Conservation (phyloP, 2,113 vertebrate species). For the Carollia perspicillata region DNA sequence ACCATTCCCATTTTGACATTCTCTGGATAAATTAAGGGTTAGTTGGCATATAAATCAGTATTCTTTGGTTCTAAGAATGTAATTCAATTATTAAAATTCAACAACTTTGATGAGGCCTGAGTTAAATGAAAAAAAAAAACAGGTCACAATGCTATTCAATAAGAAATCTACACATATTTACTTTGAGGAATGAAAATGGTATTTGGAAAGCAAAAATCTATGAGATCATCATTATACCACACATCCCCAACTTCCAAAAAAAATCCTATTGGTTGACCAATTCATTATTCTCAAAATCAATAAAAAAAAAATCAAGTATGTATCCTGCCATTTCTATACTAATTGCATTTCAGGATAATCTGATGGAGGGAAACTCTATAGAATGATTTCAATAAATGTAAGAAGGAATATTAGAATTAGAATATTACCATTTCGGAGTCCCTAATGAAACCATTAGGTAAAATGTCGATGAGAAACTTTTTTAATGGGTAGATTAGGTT, state of each 20-base stretch:
- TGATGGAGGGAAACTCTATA: neutral
- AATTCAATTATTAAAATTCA: slow-evolving; percentile 19
- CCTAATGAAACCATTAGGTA: neutral
- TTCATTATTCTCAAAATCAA: neutral
- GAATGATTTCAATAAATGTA: neutral
- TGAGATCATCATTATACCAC: neutral
- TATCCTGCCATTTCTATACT: neutral
- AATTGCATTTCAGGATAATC: neutral
- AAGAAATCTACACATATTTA: neutral
- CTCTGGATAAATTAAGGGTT: neutral
- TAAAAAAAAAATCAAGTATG: neutral
- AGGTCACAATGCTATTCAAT: slow-evolving; percentile 7
- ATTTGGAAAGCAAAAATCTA: neutral
- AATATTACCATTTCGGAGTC: neutral
- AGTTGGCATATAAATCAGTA: neutral
- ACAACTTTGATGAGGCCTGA: neutral
- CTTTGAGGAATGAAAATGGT: neutral
- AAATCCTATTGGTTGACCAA: neutral
- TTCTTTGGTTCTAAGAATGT: neutral
- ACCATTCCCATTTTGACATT: neutral
- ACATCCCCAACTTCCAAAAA: neutral
- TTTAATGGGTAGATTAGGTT: neutral
- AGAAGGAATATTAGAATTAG: neutral
- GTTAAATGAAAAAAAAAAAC: slow-evolving; percentile 12
- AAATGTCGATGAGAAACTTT: neutral